Evolutionary conservation across 2,888 invertebrate genomes (phyloP), one percentile per base, ranked within the genome.

Genomic region (Galerucella pusilla): DNA sequence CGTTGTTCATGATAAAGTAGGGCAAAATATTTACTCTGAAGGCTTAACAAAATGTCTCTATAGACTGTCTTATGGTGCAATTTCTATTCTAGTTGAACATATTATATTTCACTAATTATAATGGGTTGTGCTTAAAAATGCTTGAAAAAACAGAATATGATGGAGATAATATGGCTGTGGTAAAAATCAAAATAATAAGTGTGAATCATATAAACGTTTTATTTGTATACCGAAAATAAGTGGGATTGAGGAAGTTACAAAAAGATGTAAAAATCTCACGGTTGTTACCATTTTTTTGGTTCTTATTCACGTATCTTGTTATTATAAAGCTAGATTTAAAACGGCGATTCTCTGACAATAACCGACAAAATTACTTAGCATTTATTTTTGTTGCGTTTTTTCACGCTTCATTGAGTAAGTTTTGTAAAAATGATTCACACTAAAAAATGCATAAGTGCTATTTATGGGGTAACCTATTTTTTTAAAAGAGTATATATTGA

Each of bases 121-220:
- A 60, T 74, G 66, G 70, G 74, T 74, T 74, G 74, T 74, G 74
- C 74, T 74, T 74, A 25, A 57, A 71, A 66, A 52, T 57, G 66
- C 60, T 66, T 60, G 35, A 42, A 11, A 12, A 65, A 45, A 67
- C 66, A 60, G 59, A 66, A 66, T 67, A 28, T 28, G 67, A 60
- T 72, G 72, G 72, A 72, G 72, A 72, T 60, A 28, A 70, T 68
- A 60, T 12, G 64, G 46, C 64, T 65, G 64, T 63, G 63, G 35
- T 65, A 65, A 65, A 46, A 65, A 65, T 65, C 64, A 65, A 65
- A 45, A 63, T 35, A 63, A 46, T 45, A 20, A 57, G 16, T 65
- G 42, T 65, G 64, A 61, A 11, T 65, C 46, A 65, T 65, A 11
- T 45, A 42, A 9, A 42, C 35, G 6, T 35, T 35, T 5, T 0